Percentiles rank a stretch among this genome's conserved stretches.
phyloP scores from a whole-genome alignment of 1,140 invertebrate genomes.

The Zaprionus ornatus region DNA sequence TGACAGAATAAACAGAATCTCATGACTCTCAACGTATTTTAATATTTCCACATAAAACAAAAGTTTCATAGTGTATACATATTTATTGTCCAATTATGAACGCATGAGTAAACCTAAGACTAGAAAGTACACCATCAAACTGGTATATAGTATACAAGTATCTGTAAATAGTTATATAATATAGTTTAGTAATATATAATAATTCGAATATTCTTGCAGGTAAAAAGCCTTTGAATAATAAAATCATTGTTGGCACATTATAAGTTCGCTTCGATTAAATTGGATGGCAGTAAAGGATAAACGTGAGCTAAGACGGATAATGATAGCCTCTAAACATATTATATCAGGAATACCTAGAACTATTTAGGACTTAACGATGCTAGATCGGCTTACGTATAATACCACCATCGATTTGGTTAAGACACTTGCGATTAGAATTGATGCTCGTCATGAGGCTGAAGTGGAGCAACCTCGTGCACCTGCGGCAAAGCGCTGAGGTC shows the following conservation, averaged over 20 bases:
- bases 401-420: slow-evolving; percentile 38
- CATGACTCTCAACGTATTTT: too few species aligned
- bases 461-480: slow-evolving; percentile 36
- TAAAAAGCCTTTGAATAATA: slow-evolving; percentile 40
- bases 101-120: slow-evolving; percentile 41
- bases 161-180: slow-evolving; percentile 2
- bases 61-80: slow-evolving; percentile 20
- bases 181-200: not conserved
- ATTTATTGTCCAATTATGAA: slow-evolving; percentile 71
- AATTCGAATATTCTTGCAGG: slow-evolving; percentile 19
- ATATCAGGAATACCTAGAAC: slow-evolving; percentile 39
- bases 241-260: slow-evolving; percentile 38
- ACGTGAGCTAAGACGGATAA: slow-evolving; percentile 46
- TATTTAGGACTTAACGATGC: slow-evolving; percentile 45
- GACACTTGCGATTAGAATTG: slow-evolving; percentile 62
- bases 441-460: slow-evolving; percentile 51
- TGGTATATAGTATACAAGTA: slow-evolving; percentile 24
- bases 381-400: slow-evolving; percentile 49
- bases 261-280: slow-evolving; percentile 43
- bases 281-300: slow-evolving; percentile 57
- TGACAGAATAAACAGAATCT: too few species aligned
- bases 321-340: slow-evolving; percentile 31
- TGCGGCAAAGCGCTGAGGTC: slow-evolving; percentile 36
- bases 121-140: slow-evolving; percentile 35
- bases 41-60: not conserved